Evolutionary conservation across 2,113 vertebrate species (phyloP), one percentile per base, ranked within the genome.

Genomic region (Morphnarchus princeps): DNA sequence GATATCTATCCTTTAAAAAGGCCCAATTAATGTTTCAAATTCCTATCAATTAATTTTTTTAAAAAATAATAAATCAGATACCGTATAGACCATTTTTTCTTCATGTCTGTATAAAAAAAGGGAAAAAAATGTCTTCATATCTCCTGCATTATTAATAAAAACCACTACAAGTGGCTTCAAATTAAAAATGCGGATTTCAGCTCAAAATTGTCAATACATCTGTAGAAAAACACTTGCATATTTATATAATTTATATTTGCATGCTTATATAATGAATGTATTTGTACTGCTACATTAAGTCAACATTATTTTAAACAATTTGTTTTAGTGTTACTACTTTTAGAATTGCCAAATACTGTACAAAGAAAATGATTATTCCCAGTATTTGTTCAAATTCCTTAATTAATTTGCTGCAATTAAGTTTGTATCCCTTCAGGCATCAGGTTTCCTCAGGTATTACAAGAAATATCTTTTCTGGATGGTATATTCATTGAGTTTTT

Each of bases 121-220:
- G 7, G 5, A 0, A 1, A 9, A 7, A 26, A 15, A 25, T 9
- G 18, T 16, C 16, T 17, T 70, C 67, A 3, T 72, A 32, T 52
- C 16, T 40, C 8, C 45, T n/a, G 11, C 13, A 5, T 50, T 88
- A 72, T 45, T 62, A 63, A 50, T 71, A 74, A 83, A 72, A 61
- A 16, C 8, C 40, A 58, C 10, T 47, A 61, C 38, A 62, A n/a
- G 10, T 16, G 24, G 8, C 36, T 79, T 38, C 5, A 16, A 90
- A 49, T 45, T 24, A 32, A 62, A 67, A 92, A n/a, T 11, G 24
- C 25, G 16, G 6, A 74, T 55, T 65, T 81, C 47, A 50, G 72
- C 29, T 63, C 38, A 72, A 72, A 90, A 72, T 40, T 29, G 16
- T 49, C 21, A 66, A 82, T 28, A 52, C 4, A 49, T 25, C 13